Percentiles rank a stretch among this genome's conserved stretches.
These are phyloP conservation scores for Dryomyza anilis DNA, from an alignment of 2,888 invertebrate genomes.

Conservation along the genomic window DNA sequence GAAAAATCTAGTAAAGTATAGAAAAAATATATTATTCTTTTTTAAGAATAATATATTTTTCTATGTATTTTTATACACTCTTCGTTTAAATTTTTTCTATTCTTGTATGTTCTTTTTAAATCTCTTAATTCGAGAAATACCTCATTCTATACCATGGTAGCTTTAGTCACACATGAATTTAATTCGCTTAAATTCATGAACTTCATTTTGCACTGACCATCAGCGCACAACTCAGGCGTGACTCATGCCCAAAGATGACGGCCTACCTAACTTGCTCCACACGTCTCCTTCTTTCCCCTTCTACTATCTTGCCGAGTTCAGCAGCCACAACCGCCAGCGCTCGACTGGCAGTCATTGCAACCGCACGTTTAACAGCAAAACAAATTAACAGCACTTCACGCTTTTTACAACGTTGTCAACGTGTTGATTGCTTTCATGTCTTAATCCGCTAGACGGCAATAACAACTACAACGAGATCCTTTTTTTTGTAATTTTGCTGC, in stretches of 20 bases:
- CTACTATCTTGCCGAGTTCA: neutral
- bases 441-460: slow-evolving; percentile 26
- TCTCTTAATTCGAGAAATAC: too few species aligned
- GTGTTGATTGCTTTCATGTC: slow-evolving; percentile 32
- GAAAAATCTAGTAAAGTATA: too few species aligned
- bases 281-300: neutral
- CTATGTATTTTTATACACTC: too few species aligned
- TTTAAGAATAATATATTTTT: too few species aligned
- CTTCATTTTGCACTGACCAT: neutral
- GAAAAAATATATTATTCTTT: too few species aligned
- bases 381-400: slow-evolving; percentile 19
- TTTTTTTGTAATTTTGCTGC: neutral
- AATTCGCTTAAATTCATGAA: too few species aligned
- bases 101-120: too few species aligned
- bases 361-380: neutral
- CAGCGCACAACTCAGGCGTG: neutral
- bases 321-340: neutral
- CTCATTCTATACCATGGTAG: too few species aligned
- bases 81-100: too few species aligned
- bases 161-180: too few species aligned
- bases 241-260: neutral
- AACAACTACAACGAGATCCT: neutral
- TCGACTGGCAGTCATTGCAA: neutral
- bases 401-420: slow-evolving; percentile 30
- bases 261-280: neutral